These are phyloP conservation scores for Clusia tigrina DNA, from an alignment of 2,888 invertebrate genomes.

Conservation along the genomic window DNA sequence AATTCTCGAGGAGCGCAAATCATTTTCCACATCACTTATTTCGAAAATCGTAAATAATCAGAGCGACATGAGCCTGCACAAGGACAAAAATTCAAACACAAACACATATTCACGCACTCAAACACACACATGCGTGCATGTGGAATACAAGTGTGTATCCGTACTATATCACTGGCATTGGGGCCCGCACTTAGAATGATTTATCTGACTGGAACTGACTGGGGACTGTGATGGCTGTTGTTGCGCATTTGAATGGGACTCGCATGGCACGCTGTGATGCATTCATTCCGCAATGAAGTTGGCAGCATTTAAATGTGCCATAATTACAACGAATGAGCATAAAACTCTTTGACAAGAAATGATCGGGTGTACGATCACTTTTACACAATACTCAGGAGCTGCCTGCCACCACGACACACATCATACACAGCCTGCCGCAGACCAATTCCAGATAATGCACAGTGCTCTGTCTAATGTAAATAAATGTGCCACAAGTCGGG, in stretches of 20 bases:
- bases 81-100: neutral
- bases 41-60: constrained; percentile 49
- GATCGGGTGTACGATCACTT: constrained; percentile 17
- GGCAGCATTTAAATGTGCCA: constrained; percentile 53
- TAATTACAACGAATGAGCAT: constrained; percentile 49
- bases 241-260: constrained; percentile 57
- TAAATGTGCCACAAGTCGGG: neutral
- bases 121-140: neutral
- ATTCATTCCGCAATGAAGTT: constrained; percentile 37
- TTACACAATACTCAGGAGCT: constrained; percentile 19
- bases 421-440: neutral
- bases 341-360: constrained; percentile 32
- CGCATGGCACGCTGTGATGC: constrained; percentile 44
- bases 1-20: constrained; percentile 42
- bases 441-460: neutral
- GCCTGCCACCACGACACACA: neutral
- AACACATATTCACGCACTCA: neutral
- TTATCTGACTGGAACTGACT: no score
- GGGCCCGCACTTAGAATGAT: constrained; percentile 43
- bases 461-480: neutral
- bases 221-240: constrained; percentile 51
- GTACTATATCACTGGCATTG: neutral
- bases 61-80: constrained; percentile 35
- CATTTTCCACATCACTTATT: constrained; percentile 59
- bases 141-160: neutral